These are phyloP conservation scores for Sarcophaga carnaria DNA, from an alignment of 2,888 invertebrate species.

Conservation along the genomic window DNA sequence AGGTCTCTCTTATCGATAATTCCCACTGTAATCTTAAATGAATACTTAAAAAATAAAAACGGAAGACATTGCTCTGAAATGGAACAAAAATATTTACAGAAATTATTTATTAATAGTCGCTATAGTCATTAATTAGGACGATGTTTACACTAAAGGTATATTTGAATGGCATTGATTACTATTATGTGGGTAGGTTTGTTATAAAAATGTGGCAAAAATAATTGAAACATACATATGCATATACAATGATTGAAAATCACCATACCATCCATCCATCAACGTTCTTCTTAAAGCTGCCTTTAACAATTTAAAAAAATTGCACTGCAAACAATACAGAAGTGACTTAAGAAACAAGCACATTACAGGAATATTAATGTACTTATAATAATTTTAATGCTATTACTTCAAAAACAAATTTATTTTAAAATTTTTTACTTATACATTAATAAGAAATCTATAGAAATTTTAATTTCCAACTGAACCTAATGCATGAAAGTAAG, in stretches of 20 bases:
- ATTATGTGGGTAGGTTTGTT: too few relatives aligned
- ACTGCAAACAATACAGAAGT: constrained; percentile 1
- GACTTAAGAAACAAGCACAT: constrained; percentile 33
- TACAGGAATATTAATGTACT: not conserved
- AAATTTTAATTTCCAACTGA: not conserved
- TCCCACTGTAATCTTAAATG: constrained; percentile 11
- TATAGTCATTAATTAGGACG: too few relatives aligned
- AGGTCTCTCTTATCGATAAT: not conserved
- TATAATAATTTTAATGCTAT: not conserved
- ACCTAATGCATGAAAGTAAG: not conserved
- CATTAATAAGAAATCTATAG: not conserved
- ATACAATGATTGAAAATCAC: too few relatives aligned
- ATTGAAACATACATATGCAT: too few relatives aligned
- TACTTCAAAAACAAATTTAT: constrained; percentile 10
- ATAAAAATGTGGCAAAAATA: too few relatives aligned
- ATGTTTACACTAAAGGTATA: too few relatives aligned
- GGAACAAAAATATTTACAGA: not conserved
- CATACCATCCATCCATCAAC: too few relatives aligned
- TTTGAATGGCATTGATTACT: too few relatives aligned
- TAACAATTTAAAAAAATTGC: constrained; percentile 8
- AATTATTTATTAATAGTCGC: too few relatives aligned
- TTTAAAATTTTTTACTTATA: not conserved
- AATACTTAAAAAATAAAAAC: constrained; percentile 40
- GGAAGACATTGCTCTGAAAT: constrained; percentile 65
- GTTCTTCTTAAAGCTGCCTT: not conserved